Evolutionary conservation across 1,140 invertebrate genomes (phyloP).

Genomic region (Calliphora vicina): DNA sequence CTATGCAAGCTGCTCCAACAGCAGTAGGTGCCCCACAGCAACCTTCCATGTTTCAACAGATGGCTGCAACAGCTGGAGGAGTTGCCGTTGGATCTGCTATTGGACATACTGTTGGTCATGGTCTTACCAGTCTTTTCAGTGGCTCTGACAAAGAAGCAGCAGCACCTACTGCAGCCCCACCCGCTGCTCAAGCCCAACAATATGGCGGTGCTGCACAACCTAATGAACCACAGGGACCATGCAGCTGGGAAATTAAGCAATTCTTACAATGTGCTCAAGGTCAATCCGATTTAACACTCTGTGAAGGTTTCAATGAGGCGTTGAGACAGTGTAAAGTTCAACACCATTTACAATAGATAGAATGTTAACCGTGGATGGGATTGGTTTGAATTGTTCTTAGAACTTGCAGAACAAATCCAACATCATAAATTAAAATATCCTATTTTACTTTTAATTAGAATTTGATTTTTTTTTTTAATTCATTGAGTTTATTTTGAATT

Average conservation of each 20-base stretch:
- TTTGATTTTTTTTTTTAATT: too few species aligned
- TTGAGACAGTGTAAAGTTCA: conserved; percentile 85
- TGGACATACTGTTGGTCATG: conserved; percentile 86
- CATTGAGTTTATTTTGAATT: too few species aligned
- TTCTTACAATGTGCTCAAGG: conserved; percentile 88
- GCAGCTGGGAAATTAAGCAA: conserved; percentile 89
- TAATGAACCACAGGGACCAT: conserved; percentile 73
- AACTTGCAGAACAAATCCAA: too few species aligned
- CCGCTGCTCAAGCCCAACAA: conserved; percentile 54
- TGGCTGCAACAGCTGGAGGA: conserved; percentile 90
- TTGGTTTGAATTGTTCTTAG: too few species aligned
- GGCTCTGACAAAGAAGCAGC: conserved; percentile 72
- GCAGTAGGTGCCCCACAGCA: conserved; percentile 55
- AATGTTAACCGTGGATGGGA: background rate
- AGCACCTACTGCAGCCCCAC: conserved; percentile 58
- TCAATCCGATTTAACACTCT: conserved; percentile 83
- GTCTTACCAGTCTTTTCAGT: conserved; percentile 83
- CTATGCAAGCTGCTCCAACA: conserved; percentile 52
- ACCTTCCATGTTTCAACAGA: conserved; percentile 68
- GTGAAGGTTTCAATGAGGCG: conserved; percentile 93
- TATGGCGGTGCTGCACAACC: conserved; percentile 55
- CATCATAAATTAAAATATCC: background rate
- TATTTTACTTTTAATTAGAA: background rate
- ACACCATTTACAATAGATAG: conserved; percentile 51
- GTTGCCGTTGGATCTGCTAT: conserved; percentile 89